Conservation (phyloP, 2,888 invertebrate species). For the Acrobasis suavella region DNA sequence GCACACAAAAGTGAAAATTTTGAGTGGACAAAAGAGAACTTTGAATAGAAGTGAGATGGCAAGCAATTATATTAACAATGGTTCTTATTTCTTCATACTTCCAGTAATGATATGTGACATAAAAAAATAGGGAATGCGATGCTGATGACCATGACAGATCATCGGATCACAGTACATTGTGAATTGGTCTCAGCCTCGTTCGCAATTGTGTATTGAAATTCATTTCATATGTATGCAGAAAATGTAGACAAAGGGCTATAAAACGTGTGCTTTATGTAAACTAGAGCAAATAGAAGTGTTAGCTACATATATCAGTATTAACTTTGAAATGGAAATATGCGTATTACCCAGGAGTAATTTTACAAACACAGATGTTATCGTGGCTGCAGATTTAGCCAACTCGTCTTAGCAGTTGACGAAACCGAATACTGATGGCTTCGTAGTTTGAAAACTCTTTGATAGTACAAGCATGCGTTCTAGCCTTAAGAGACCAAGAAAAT, state of each 20-base stretch:
- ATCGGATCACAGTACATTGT: constrained; percentile 6
- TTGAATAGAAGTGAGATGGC: background rate
- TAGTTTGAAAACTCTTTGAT: no score
- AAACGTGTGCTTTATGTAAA: background rate
- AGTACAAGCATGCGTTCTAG: no score
- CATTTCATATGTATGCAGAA: background rate
- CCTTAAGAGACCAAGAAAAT: no score
- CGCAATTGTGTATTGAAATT: constrained; percentile 5
- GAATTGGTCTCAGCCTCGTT: constrained; percentile 15
- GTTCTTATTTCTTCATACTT: background rate
- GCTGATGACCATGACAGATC: constrained; percentile 1
- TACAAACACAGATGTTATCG: no score
- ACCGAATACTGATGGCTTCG: no score
- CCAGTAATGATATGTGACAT: background rate
- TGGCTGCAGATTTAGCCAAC: no score
- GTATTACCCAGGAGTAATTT: no score
- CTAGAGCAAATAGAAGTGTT: background rate
- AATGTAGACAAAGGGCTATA: constrained; percentile 9
- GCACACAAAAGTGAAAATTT: background rate
- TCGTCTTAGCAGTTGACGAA: no score
- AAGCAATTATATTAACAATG: background rate
- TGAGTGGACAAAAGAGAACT: background rate
- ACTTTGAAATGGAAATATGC: no score
- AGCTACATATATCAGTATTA: no score
- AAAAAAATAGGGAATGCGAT: background rate